Evolutionary conservation across 2,113 vertebrate genomes (phyloP), one percentile per base, ranked within the genome.

Genomic region (Silurus asotus): DNA sequence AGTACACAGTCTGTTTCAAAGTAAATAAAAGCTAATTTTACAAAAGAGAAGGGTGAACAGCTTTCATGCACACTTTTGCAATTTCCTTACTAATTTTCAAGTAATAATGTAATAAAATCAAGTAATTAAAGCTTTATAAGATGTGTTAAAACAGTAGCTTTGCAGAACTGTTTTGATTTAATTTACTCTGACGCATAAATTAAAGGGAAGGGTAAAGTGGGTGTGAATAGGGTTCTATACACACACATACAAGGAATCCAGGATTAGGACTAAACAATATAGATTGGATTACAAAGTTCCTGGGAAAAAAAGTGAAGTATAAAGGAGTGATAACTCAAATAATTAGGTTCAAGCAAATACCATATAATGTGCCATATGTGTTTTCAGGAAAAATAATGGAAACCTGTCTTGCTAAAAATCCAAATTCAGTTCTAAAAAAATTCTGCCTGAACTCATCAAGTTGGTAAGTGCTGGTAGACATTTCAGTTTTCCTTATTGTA

Each of bases 221-320:
- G 48, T 65, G 56, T 37, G 69, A 45, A 5, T 84, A 13, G 17
- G 59, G 75, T 37, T 67, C 37, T 64, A 76, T 20, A 64, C 10
- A 55, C n/a, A 77, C 37, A 69, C 56, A 69, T 15, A 55, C 2
- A 58, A 37, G 23, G 8, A 37, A 51, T 62, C 11, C 85, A 61
- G 48, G 67, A 51, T 69, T 11, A 85, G 37, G 7, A 25, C 19
- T 20, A 81, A 67, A 15, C 79, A 61, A 94, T 86, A 61, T 88
- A 90, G 80, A 94, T 92, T 86, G 95, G 92, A 64, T 91, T 88
- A 89, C 91, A 93, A 83, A 93, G 87, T 61, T 96, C 97, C 97
- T 98, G 94, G 93, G 90, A 87, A 92, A 90, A 95, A 28, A 85
- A n/a, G 55, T 23, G 79, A 79, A 15, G 19, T 55, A 25, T 72